Conservation (phyloP, 2,888 invertebrate species). For the Barypeithes pellucidus region DNA sequence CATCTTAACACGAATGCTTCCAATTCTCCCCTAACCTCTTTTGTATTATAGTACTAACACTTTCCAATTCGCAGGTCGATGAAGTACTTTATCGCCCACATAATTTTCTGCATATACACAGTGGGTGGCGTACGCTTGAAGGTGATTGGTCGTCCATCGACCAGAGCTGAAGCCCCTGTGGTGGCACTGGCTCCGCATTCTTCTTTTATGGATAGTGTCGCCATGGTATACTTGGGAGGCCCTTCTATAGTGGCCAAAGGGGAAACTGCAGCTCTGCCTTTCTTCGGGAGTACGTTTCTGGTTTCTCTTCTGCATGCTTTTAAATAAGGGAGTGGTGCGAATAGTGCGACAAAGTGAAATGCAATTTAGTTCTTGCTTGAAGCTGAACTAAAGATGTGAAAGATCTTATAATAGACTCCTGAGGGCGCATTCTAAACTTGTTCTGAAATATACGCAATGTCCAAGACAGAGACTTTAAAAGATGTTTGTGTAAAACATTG, state of each 20-base stretch:
- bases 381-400: too few species aligned
- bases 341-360: too few species aligned
- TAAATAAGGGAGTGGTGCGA: too few species aligned
- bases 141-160: constrained; percentile 79
- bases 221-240: constrained; percentile 87
- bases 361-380: too few species aligned
- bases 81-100: constrained; percentile 70
- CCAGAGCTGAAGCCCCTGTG: constrained; percentile 83
- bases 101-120: constrained; percentile 85
- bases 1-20: background rate
- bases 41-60: constrained; percentile 16
- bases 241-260: constrained; percentile 93
- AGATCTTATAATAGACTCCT: too few species aligned
- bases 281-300: constrained; percentile 87
- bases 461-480: too few species aligned
- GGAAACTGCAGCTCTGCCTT: constrained; percentile 85
- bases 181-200: constrained; percentile 93
- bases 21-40: background rate
- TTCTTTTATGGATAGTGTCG: constrained; percentile 90
- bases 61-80: constrained; percentile 42
- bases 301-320: constrained; percentile 19
- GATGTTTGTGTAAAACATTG: too few species aligned
- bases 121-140: constrained; percentile 88
- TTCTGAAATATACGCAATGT: too few species aligned
- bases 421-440: too few species aligned